Evolutionary conservation across 2,888 invertebrate genomes (phyloP), one percentile per base, ranked within the genome.

Genomic region (Smittia sp.): DNA sequence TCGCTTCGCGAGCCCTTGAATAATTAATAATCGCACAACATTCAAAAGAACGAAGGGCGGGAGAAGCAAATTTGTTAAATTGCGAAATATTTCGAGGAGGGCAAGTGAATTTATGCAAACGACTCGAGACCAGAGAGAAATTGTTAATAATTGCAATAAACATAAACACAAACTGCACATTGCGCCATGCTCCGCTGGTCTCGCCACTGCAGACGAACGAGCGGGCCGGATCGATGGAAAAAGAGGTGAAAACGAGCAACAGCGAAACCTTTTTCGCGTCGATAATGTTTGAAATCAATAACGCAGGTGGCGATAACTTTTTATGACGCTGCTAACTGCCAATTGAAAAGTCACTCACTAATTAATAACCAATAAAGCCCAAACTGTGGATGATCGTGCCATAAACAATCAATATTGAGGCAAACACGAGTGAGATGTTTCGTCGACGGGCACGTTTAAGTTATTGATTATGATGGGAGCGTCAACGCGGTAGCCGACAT

Each of bases 221-320:
- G n/a, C n/a, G n/a, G n/a, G n/a, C n/a, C n/a, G n/a, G 4, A 52
- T 52, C 52, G 15, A 52, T 52, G n/a, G 52, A 52, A n/a, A 52
- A 52, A n/a, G 52, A 52, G 15, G 39, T 52, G 52, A 52, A 52
- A 39, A 58, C 22, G 22, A 18, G 22, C 58, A 58, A 58, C 3
- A 46, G n/a, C 3, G 2, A 22, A 63, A 11, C 63, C 25, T 15
- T 63, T 63, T 25, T 24, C 63, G 25, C 27, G 38, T 38, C 72
- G 72, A 62, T 62, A 52, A 52, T 27, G 38, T 15, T 24, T n/a
- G 54, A 52, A 72, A 72, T 58, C 58, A 22, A 7, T 20, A 54
- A 72, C 54, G 38, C 68, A 72, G 72, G 72, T 72, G 72, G 39
- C 62, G 72, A 32, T 25, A 58, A 70, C 52, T 52, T 39, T 54